These are phyloP conservation scores for Drosophila lacteicornis DNA, from an alignment of 1,140 invertebrate species.

Conservation along the genomic window DNA sequence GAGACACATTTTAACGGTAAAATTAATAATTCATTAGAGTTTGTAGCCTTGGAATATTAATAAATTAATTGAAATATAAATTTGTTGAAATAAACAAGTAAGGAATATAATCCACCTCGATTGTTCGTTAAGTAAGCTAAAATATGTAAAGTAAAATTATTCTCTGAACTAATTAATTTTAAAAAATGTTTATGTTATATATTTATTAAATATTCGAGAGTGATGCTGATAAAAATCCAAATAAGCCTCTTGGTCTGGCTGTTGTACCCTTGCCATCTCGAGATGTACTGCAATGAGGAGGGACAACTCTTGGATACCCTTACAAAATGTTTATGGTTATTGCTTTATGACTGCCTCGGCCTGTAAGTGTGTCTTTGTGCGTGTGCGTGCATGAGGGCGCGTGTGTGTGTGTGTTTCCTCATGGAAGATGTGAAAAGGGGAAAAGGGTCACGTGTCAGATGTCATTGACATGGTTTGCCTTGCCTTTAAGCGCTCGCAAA, in stretches of 20 bases:
- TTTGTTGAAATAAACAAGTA: too few species aligned
- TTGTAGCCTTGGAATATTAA: too few species aligned
- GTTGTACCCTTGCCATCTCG: conserved; percentile 8
- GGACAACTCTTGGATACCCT: conserved; percentile 50
- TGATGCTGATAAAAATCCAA: not conserved
- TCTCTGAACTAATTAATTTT: too few species aligned
- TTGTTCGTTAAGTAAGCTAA: too few species aligned
- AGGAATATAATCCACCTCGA: too few species aligned
- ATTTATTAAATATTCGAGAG: not conserved
- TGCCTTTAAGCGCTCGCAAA: conserved; percentile 75
- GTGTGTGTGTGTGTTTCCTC: conserved; percentile 30
- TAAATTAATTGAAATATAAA: too few species aligned
- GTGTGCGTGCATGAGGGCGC: conserved; percentile 5
- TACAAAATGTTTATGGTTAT: conserved; percentile 80
- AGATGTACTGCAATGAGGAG: conserved; percentile 11
- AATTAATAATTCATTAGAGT: too few species aligned
- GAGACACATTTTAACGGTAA: too few species aligned
- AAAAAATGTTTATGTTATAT: too few species aligned
- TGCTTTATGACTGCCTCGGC: conserved; percentile 59
- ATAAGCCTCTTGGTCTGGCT: too few species aligned
- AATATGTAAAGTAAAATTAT: too few species aligned
- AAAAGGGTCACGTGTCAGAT: conserved; percentile 83
- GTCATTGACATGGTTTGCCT: conserved; percentile 82
- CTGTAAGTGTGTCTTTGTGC: conserved; percentile 4
- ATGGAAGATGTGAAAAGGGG: conserved; percentile 39